phyloP scores from a whole-genome alignment of 23 tunicate genomes.

The Trididemnum miniatum region DNA sequence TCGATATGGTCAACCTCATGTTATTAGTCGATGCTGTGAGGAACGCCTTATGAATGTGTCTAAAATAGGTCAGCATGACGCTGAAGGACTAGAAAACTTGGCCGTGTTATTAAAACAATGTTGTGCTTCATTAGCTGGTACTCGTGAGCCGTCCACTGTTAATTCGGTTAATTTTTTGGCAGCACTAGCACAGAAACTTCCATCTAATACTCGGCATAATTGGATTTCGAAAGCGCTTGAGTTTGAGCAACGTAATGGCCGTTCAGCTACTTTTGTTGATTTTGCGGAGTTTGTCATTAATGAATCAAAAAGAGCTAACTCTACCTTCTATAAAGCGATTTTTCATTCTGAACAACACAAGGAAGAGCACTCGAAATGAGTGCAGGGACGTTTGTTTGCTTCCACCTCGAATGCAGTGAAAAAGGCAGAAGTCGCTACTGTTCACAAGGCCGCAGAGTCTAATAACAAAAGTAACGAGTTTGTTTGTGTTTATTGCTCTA shows the following conservation, averaged over 20 bases:
- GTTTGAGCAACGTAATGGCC: background rate
- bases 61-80: background rate
- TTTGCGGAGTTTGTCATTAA: conserved; percentile 31
- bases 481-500: no score
- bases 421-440: no score
- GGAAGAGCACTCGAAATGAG: no score
- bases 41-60: background rate
- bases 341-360: background rate
- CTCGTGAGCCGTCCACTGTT: background rate
- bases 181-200: conserved; percentile 7
- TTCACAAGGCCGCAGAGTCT: no score
- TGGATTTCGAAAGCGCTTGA: conserved; percentile 17
- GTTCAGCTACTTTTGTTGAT: conserved; percentile 9
- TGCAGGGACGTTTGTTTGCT: no score
- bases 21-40: conserved; percentile 25
- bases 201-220: background rate
- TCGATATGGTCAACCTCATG: conserved; percentile 38
- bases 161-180: background rate
- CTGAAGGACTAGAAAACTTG: conserved; percentile 22
- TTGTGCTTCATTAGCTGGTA: background rate
- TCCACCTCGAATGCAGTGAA: no score
- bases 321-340: conserved; percentile 1
- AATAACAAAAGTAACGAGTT: no score
- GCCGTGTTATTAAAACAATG: conserved; percentile 6
- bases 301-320: conserved; percentile 19